Evolutionary conservation across 2,113 vertebrate genomes (phyloP).

Genomic region (Platysteira castanea): DNA sequence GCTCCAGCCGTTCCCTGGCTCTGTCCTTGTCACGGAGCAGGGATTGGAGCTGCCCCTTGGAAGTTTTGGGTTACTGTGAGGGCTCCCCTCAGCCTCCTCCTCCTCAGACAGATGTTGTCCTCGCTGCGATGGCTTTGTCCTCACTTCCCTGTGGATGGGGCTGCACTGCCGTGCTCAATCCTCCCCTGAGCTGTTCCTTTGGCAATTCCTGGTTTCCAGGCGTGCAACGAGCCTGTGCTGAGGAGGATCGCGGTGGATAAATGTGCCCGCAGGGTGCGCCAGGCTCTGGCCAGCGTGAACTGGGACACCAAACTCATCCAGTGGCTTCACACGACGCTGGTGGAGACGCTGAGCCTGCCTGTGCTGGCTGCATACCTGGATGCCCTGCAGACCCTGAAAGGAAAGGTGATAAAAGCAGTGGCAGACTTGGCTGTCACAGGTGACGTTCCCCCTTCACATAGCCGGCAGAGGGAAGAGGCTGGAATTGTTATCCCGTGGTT

Average conservation of each 20-base stretch:
- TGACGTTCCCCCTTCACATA: rapidly evolving
- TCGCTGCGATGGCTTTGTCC: rapidly evolving
- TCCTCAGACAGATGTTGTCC: too few species aligned
- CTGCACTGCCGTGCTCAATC: rapidly evolving
- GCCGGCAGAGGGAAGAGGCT: background rate
- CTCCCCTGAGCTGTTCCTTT: background rate
- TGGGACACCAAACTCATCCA: slow-evolving; percentile 96
- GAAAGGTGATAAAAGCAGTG: slow-evolving; percentile 78
- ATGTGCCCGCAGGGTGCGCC: slow-evolving; percentile 91
- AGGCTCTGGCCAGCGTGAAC: slow-evolving; percentile 88
- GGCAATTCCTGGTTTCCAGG: slow-evolving; percentile 45
- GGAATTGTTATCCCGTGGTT: rapidly evolving
- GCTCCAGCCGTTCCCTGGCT: rapidly evolving
- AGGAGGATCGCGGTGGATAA: slow-evolving; percentile 93
- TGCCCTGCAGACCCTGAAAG: slow-evolving; percentile 95
- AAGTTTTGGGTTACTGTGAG: background rate
- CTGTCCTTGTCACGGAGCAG: background rate
- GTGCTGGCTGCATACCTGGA: slow-evolving; percentile 96
- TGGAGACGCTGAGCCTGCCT: slow-evolving; percentile 91
- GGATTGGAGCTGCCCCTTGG: background rate
- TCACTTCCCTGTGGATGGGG: background rate
- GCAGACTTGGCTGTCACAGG: rapidly evolving
- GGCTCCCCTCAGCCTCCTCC: background rate
- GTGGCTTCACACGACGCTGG: slow-evolving; percentile 92
- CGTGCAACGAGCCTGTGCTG: slow-evolving; percentile 91